Base-by-base conservation (phyloP, 2,888 invertebrate species). In the Autographa pulchrina region DNA sequence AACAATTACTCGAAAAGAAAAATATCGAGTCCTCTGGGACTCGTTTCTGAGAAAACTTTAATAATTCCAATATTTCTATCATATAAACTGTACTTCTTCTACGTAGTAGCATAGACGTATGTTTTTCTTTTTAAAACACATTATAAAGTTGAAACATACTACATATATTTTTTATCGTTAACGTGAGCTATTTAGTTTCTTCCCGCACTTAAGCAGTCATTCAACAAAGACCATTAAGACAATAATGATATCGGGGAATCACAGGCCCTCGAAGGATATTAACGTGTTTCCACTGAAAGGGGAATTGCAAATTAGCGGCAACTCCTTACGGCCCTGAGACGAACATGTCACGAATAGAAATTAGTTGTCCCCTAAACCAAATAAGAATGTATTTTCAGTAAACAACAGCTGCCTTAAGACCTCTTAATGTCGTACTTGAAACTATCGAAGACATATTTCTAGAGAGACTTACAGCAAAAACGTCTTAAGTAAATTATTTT, bases 271-370 rank as follows among this genome's bases (percentile, higher is more conserved):
- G 82, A 85, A 89, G 90, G 89, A 89, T 90, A 91, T 92, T 91
- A 90, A 86, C 89, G 85, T 91, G 88, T 91, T 89, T 83, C 85
- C 75, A 84, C 75, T 81, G 80, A 85, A 81, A 86, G 84, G 85
- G 84, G 89, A 90, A 90, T 90, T 89, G 91, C 88, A 91, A 92
- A 92, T 92, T 90, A 89, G 77, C 65, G 75, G 73, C 61, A 71
- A 64, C 80, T 84, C 70, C 81, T 83, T 72, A 81, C 73, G 82
- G 74, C 82, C 79, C 69, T 68, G 77, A 74, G 74, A 79, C 81
- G 82, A 85, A 81, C 84, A 85, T 81, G 87, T 78, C 72, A 74
- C 76, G 87, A 89, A 88, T 88, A 82, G 78, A 80, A 79, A 88
- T 86, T 81, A 84, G 85, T 69, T 74, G 63, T 69, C 70, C 65